A percentile compares a stretch with the other conserved stretches of the same genome.
Evolutionary conservation across 2,113 vertebrate genomes (phyloP).

Genomic region (Nanorana parkeri): DNA sequence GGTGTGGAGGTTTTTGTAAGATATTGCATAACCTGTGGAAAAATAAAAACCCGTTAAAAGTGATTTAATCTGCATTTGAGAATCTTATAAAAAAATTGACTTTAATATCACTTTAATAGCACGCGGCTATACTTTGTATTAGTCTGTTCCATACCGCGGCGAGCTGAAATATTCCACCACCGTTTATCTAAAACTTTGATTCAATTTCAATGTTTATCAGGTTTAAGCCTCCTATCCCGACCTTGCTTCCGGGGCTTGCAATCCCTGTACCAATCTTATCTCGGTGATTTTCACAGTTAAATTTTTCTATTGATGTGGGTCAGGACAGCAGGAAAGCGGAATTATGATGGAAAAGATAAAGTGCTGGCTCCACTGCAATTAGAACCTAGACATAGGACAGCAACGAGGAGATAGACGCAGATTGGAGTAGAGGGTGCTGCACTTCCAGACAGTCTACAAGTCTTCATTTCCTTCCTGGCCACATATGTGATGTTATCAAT

Average conservation of each 20-base stretch:
- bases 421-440: not conserved
- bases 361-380: constrained; percentile 22
- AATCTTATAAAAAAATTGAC: no score
- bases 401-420: constrained; percentile 12
- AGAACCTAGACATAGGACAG: constrained; percentile 17
- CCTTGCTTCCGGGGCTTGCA: constrained; percentile 35
- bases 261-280: constrained; percentile 49
- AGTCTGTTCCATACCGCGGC: no score
- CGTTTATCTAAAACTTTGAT: constrained; percentile 24
- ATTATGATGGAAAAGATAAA: constrained; percentile 49
- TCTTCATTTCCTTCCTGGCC: constrained; percentile 15
- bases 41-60: no score
- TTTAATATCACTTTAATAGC: no score
- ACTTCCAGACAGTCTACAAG: not conserved
- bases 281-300: constrained; percentile 41
- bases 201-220: constrained; percentile 38
- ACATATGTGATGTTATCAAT: constrained; percentile 28
- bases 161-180: not conserved
- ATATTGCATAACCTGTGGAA: no score
- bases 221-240: constrained; percentile 28
- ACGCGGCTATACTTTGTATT: no score
- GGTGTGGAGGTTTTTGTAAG: no score
- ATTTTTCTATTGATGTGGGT: constrained; percentile 42
- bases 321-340: constrained; percentile 32
- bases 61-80: no score